These are phyloP conservation scores for Dolichoris vasculosae DNA, from an alignment of 1,140 invertebrate species.

Conservation along the genomic window DNA sequence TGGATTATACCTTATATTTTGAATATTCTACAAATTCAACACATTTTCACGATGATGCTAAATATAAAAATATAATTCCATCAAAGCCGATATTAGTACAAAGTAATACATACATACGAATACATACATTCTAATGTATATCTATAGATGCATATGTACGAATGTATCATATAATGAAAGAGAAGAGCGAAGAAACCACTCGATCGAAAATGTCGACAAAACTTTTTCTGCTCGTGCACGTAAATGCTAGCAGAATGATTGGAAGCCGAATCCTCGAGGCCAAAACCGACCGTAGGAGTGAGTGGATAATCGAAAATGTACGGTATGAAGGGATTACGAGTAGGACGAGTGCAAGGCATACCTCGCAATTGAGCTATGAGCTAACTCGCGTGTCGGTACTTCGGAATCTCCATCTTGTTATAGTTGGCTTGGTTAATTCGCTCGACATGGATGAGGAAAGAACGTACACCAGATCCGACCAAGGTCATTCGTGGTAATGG, in stretches of 20 bases:
- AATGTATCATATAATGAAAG: too few relatives aligned
- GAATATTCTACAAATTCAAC: too few relatives aligned
- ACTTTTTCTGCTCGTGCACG: neutral
- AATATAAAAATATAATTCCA: too few relatives aligned
- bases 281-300: slow-evolving; percentile 10
- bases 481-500: neutral
- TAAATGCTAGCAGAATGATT: neutral
- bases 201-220: neutral
- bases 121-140: too few relatives aligned
- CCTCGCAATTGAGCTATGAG: neutral
- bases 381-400: neutral
- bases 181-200: neutral
- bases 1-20: too few relatives aligned
- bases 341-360: neutral
- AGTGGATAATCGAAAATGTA: neutral
- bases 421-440: neutral
- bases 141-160: too few relatives aligned
- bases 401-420: slow-evolving; percentile 21
- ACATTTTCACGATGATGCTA: too few relatives aligned
- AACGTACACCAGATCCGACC: neutral
- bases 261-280: slow-evolving; percentile 19
- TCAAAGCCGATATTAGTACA: too few relatives aligned
- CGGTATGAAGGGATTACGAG: neutral
- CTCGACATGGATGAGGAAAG: neutral
- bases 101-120: too few relatives aligned